These are phyloP conservation scores for Sycon ciliatum DNA, from an alignment of 37 sponge, comb jelly and placozoan genomes.

Conservation along the genomic window DNA sequence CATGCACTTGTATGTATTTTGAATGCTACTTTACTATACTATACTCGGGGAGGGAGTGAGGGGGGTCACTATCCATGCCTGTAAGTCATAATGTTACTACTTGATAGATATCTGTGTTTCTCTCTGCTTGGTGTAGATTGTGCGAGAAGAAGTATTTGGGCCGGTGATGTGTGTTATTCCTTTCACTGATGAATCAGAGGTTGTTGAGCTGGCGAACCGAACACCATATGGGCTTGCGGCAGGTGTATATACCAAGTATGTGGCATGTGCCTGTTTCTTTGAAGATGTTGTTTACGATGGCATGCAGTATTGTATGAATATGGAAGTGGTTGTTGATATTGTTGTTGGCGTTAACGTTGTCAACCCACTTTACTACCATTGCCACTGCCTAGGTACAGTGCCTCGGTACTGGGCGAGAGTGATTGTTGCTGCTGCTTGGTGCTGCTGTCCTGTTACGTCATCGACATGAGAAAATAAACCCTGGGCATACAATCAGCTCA, in stretches of 20 bases:
- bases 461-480: too few relatives aligned
- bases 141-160: conserved; percentile 39
- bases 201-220: conserved; percentile 25
- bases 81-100: not conserved
- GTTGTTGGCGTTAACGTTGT: too few relatives aligned
- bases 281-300: not conserved
- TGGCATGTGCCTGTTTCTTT: not conserved
- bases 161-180: conserved; percentile 30
- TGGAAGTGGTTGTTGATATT: not conserved
- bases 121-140: not conserved
- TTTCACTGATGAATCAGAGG: conserved; percentile 36
- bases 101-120: not conserved
- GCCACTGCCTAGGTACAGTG: too few relatives aligned
- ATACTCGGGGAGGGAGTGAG: not conserved
- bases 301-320: not conserved
- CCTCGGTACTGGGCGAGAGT: too few relatives aligned
- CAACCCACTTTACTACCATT: too few relatives aligned
- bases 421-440: too few relatives aligned
- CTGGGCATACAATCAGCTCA: too few relatives aligned
- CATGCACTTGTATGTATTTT: too few relatives aligned
- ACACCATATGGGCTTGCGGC: conserved; percentile 34
- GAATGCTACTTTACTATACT: not conserved
- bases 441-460: too few relatives aligned
- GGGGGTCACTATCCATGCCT: too few relatives aligned
- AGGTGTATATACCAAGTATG: conserved; percentile 36